A percentile compares a stretch with the other conserved stretches of the same genome.
Evolutionary conservation across 2,797 vertebrate species (phyloP).

Genomic region (Tenualosa thibaudeaui): DNA sequence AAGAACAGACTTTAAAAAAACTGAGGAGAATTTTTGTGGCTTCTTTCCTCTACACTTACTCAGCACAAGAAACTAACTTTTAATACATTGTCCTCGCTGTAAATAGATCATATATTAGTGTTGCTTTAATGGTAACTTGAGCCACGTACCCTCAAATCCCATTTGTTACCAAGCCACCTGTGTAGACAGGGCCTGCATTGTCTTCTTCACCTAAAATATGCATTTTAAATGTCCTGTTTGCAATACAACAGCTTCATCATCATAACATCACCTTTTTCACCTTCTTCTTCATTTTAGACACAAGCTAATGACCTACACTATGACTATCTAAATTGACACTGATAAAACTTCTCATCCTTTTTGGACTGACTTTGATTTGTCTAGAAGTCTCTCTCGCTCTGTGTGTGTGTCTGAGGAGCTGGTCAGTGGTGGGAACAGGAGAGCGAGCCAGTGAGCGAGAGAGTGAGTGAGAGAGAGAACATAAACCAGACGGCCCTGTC

Average conservation of each 20-base stretch:
- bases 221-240: not conserved
- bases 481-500: constrained; percentile 70
- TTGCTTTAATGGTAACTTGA: not conserved
- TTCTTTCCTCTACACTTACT: not conserved
- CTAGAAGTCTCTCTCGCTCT: not conserved
- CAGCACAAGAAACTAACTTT: constrained; percentile 13
- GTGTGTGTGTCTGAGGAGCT: not conserved
- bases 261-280: no score
- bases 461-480: constrained; percentile 44
- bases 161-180: not conserved
- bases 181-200: not conserved
- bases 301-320: not conserved
- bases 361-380: not conserved
- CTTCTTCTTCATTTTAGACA: not conserved
- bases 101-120: not conserved
- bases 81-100: not conserved
- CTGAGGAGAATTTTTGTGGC: not conserved
- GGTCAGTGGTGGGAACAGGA: constrained; percentile 53
- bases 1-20: not conserved
- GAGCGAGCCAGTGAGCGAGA: not conserved
- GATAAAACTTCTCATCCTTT: not conserved
- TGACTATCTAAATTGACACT: not conserved
- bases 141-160: not conserved
- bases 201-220: not conserved
- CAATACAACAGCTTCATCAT: not conserved